Base-by-base conservation (phyloP, 2,888 invertebrate genomes). In the Pedicia rivosa region DNA sequence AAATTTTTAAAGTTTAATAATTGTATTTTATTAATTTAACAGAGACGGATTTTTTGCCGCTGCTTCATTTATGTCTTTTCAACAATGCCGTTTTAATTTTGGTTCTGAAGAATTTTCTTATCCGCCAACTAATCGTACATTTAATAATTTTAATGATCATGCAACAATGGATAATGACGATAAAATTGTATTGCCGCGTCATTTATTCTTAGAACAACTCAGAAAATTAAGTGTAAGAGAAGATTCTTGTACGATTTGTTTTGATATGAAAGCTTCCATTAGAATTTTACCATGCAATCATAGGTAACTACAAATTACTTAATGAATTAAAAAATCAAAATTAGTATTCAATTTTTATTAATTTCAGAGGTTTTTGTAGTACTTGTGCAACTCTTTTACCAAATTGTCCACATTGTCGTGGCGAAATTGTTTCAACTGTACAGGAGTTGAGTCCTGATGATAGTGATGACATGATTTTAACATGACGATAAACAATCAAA, bases 51-150 rank as follows among this genome's bases (percentile, higher is more conserved):
- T 87, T 62, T 92, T 86, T 63, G 90, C 92, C 7, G 92, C 90
- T 3, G 92, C 91, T 3, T 91, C 88, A 58, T 91, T 92, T 59
- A 92, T 91, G 91, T 86, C 90, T 43, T 92, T 88, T 66, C 92
- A 94, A 57, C 91, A 91, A 54, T 90, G 90, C 62, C 70, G 77
- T 34, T 92, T 92, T 63, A 92, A 92, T 64, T 92, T 92, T 61
- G 92, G 92, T 37, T 66, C 74, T 42, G 68, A 73, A 43, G 74
- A 81, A 2, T 92, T 91, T 62, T 66, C 65, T 47, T 78, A 65
- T 65, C 78, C 87, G 28, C 90, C 91, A 0, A 56, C 56, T 4
- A 70, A 73, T 48, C 59, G 72, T 19, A 51, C 56, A 19, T 90
- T 70, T 62, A 66, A 67, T 40, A 70, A 66, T 42, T 90, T 91